A percentile compares a stretch with the other conserved stretches of the same genome.
phyloP scores from a whole-genome alignment of 2,888 invertebrate genomes.

The Deilephila elpenor region DNA sequence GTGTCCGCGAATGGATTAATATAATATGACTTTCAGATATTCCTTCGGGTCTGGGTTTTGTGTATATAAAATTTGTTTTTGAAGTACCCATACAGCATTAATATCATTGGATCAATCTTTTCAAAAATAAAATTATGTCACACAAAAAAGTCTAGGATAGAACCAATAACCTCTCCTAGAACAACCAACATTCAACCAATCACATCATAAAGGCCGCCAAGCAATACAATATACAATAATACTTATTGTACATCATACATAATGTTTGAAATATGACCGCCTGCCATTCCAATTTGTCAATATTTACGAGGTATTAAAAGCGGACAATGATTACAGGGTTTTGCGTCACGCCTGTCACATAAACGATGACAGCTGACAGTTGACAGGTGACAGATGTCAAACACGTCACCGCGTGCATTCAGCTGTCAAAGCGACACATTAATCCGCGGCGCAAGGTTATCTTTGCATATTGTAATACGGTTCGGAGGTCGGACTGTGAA shows the following conservation, averaged over 20 bases:
- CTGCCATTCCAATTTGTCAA: neutral
- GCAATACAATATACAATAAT: neutral
- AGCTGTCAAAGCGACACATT: conserved; percentile 10
- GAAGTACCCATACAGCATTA: too few species aligned
- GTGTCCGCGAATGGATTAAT: too few species aligned
- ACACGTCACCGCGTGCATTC: conserved; percentile 21
- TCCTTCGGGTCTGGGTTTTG: too few species aligned
- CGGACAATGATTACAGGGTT: conserved; percentile 2
- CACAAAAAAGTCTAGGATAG: too few species aligned
- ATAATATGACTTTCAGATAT: too few species aligned
- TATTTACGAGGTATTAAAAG: conserved; percentile 10
- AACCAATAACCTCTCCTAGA: too few species aligned
- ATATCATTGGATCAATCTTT: too few species aligned
- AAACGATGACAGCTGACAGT: conserved; percentile 8
- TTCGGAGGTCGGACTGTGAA: conserved; percentile 2
- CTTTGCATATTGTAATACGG: conserved; percentile 1
- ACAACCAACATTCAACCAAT: too few species aligned
- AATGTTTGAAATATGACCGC: neutral
- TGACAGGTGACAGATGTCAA: conserved; percentile 18
- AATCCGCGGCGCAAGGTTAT: neutral
- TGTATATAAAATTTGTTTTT: too few species aligned
- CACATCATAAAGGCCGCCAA: too few species aligned
- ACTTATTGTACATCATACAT: neutral
- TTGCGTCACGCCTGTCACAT: conserved; percentile 13
- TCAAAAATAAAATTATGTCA: too few species aligned